Evolutionary conservation across 1,140 invertebrate genomes (phyloP), one percentile per base, ranked within the genome.

Genomic region (Aradophagus sp.): DNA sequence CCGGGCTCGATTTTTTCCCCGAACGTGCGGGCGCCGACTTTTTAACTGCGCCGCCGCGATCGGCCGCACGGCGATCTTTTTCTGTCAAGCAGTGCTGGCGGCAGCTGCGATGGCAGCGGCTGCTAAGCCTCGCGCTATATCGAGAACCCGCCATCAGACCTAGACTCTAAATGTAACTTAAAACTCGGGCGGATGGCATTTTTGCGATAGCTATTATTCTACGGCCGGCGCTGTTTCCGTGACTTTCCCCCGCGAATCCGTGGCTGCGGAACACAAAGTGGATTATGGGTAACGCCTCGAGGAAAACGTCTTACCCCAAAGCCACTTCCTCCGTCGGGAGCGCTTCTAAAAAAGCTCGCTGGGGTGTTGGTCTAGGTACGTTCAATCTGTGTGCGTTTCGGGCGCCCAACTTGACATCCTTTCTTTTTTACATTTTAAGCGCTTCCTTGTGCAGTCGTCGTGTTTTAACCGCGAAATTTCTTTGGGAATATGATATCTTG

Each of bases 271-370:
- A 39, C 29, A 44, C 15, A n/a, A 23, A 52, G 14, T 35, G 31
- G 47, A 71, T 50, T 52, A 84, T 86, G 84, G 84, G 84, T 34
- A 86, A 86, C 74, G 47, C 78, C 55, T 73, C 75, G 58, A 77
- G 80, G 35, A 86, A 85, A 65, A 73, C 73, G 10, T 59, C 73
- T 45, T 76, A 77, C 44, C 56, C 68, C 10, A 79, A 70, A 52
- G 68, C 58, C 41, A 13, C 13, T 36, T 73, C 61, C 29, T 76
- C 32, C 16, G 69, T 10, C 20, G 52, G 68, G 39, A 65, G 74
- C 32, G 55, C 32, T 27, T n/a, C 36, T 7, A 61, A 61, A 61
- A 61, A 76, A 47, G 66, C 77, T 23, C 81, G 80, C 39, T 84
- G 82, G 82, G 80, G 80, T 47, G 78, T 77, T 69, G 65, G 55